Base-by-base conservation (phyloP, 2,888 invertebrate species). In the Deilephila elpenor region DNA sequence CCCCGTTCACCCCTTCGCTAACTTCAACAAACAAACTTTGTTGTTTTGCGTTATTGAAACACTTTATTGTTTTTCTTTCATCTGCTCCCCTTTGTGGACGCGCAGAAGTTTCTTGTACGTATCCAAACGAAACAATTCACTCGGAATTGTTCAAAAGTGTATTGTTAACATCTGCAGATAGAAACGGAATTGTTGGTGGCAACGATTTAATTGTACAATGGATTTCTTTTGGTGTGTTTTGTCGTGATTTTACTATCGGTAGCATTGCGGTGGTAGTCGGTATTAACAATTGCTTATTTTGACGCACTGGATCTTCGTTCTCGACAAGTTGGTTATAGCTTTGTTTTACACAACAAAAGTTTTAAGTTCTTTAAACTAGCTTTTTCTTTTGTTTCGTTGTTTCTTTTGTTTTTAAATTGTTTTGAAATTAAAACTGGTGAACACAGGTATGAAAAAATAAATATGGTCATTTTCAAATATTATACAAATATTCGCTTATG, bases 11-110 rank as follows among this genome's bases (percentile, higher is more conserved):
- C 84, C 85, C 82, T 82, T 86, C 78, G 83, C 84, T 82, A 89
- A 91, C 89, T 89, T 87, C 81, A 85, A 87, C 82, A 84, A 91
- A 91, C 89, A 89, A 92, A 93, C 88, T 93, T 92, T 88, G 88
- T 91, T 92, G 89, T 90, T 91, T 88, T 87, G 86, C 88, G 88
- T 90, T 93, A 91, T 92, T 91, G 91, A 91, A 93, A 91, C 92
- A 90, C 86, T 91, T 92, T 88, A 89, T 90, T 93, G 91, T 92
- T 92, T 90, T 92, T 90, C 90, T 92, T 93, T 92, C 91, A 90
- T 91, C 89, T 86, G 78, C 82, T 86, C 76, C 80, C 85, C 86
- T 90, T 90, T 89, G 87, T 86, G 83, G 78, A 81, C 79, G 80
- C 76, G 78, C 78, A 83, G 79, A 86, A 86, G 80, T 87, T 84